Evolutionary conservation across 2,888 invertebrate species (phyloP).

Genomic region (Leptopilina syphax): DNA sequence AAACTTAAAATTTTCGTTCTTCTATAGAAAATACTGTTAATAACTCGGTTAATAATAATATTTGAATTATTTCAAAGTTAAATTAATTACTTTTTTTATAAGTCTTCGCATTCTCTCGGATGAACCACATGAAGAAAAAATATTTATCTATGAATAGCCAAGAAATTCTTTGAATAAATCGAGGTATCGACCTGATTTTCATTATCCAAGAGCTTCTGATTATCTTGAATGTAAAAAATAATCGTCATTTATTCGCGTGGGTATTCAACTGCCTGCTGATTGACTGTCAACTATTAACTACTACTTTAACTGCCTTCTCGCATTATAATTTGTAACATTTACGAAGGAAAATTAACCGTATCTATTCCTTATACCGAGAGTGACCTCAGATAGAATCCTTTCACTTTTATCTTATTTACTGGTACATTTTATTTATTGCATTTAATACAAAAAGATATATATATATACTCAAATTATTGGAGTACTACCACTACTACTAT

Average conservation of each 20-base stretch:
- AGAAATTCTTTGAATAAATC: conserved; percentile 29
- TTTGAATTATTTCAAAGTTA: no score
- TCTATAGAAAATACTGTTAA: no score
- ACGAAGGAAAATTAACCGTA: conserved; percentile 8
- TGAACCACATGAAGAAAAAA: not conserved
- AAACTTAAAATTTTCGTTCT: no score
- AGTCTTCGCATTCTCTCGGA: no score
- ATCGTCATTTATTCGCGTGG: conserved; percentile 24
- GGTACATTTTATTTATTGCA: not conserved
- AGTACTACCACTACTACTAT: no score
- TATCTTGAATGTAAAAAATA: conserved; percentile 7
- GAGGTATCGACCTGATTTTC: conserved; percentile 26
- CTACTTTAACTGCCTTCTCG: conserved; percentile 13
- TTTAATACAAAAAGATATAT: no score
- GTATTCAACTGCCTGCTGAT: conserved; percentile 22
- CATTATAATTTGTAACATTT: conserved; percentile 20
- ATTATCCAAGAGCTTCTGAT: conserved; percentile 26
- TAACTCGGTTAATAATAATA: no score
- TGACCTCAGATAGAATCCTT: conserved; percentile 2
- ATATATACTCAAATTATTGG: no score
- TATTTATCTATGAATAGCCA: not conserved
- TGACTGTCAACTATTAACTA: not conserved
- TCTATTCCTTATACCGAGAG: not conserved
- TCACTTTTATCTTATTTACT: conserved; percentile 10
- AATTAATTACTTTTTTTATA: no score